A percentile compares a stretch with the other conserved stretches of the same genome.
Conservation (phyloP, 2,888 invertebrate genomes). For the Diloba caeruleocephala region DNA sequence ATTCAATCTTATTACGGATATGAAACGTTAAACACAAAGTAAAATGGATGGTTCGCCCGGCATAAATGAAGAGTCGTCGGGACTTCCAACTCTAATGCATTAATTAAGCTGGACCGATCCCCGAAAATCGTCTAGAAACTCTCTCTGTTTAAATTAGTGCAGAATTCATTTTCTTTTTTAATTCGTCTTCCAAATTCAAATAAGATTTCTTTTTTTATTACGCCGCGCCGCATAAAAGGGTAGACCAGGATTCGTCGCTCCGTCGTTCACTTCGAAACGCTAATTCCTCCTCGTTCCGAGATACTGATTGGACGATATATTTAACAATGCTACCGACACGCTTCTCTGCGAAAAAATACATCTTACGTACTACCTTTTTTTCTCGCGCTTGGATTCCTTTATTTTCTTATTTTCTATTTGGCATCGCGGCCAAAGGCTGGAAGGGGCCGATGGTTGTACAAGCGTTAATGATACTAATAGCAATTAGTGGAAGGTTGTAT, state of each 20-base stretch:
- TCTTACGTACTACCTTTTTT: constrained; percentile 83
- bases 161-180: constrained; percentile 87
- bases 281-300: constrained; percentile 82
- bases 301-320: constrained; percentile 89
- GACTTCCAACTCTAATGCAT: constrained; percentile 79
- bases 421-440: constrained; percentile 68
- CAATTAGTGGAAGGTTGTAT: constrained; percentile 82
- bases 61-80: constrained; percentile 55
- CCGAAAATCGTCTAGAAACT: constrained; percentile 82
- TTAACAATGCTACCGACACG: constrained; percentile 86
- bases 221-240: constrained; percentile 82
- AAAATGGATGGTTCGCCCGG: constrained; percentile 40
- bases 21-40: constrained; percentile 48
- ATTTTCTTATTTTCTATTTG: constrained; percentile 80
- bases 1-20: constrained; percentile 40
- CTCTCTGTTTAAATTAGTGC: constrained; percentile 85
- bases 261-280: constrained; percentile 79
- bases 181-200: constrained; percentile 88
- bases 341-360: constrained; percentile 83
- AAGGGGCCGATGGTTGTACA: constrained; percentile 63
- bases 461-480: constrained; percentile 81
- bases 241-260: constrained; percentile 78
- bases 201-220: constrained; percentile 86
- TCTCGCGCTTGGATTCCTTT: constrained; percentile 77
- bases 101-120: constrained; percentile 82